Evolutionary conservation across 2,797 vertebrate species (phyloP).

Genomic region (Perodicticus potto): DNA sequence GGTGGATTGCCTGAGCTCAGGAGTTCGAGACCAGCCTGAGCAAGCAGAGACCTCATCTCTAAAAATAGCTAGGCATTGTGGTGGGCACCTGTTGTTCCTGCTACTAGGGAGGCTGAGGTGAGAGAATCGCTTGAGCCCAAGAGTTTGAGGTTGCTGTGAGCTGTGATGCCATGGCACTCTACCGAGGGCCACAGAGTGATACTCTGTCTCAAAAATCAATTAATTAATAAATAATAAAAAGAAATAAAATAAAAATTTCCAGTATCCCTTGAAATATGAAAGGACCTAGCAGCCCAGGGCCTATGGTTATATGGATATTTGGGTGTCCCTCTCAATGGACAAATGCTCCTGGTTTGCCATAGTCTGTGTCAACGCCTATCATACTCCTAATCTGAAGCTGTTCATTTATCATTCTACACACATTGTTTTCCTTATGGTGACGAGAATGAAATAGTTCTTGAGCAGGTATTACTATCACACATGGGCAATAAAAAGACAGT

Average conservation of each 20-base stretch:
- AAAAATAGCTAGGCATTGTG: no score
- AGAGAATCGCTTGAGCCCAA: no score
- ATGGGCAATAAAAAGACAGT: not conserved
- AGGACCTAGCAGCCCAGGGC: not conserved
- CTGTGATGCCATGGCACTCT: no score
- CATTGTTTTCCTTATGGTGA: not conserved
- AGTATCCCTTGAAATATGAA: conserved; percentile 11
- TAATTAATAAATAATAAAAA: no score
- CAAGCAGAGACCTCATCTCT: no score
- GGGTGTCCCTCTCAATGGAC: not conserved
- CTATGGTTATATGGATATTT: not conserved
- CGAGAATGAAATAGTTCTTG: not conserved
- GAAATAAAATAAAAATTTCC: not conserved
- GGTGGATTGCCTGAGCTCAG: no score
- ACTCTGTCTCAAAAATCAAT: no score
- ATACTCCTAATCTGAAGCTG: not conserved
- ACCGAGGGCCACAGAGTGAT: no score
- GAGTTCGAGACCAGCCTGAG: no score
- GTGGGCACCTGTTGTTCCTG: no score
- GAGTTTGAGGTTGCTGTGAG: no score
- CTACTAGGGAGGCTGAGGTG: no score
- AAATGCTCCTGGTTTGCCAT: not conserved
- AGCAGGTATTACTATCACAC: not conserved
- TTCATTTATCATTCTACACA: not conserved
- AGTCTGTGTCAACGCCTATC: not conserved